A percentile compares a stretch with the other conserved stretches of the same genome.
Conservation (phyloP, 2,888 invertebrate genomes). For the Hyalella azteca region DNA sequence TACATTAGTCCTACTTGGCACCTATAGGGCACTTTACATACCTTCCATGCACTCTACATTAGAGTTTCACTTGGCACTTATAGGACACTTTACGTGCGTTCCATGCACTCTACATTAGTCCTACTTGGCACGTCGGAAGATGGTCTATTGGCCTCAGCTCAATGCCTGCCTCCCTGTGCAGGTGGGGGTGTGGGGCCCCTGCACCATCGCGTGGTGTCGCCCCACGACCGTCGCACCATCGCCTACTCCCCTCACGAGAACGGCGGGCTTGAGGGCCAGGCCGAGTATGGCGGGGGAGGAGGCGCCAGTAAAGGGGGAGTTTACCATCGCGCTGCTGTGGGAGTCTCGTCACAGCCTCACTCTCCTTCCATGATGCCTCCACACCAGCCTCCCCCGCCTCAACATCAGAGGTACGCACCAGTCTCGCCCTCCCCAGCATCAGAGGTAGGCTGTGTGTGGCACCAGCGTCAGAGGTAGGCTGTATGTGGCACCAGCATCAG, state of each 20-base stretch:
- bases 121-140: no score
- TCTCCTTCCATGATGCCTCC: slow-evolving; percentile 39
- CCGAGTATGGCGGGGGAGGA: background rate
- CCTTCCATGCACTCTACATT: background rate
- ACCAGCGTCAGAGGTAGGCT: background rate
- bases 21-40: background rate
- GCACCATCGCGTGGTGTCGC: slow-evolving; percentile 25
- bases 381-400: slow-evolving; percentile 15
- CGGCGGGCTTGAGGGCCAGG: slow-evolving; percentile 2
- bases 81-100: background rate
- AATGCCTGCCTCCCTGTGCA: no score
- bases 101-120: no score
- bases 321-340: slow-evolving; percentile 13
- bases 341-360: slow-evolving; percentile 16
- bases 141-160: no score
- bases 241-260: slow-evolving; percentile 12
- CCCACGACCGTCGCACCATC: slow-evolving; percentile 6
- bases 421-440: background rate
- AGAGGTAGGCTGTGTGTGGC: background rate
- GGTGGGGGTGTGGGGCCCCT: background rate
- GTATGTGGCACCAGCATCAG: background rate
- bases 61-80: background rate
- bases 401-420: background rate
- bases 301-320: slow-evolving; percentile 21
- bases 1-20: background rate